Evolutionary conservation across 1,140 invertebrate species (phyloP), one percentile per base, ranked within the genome.

Genomic region (Sogatella furcifera): DNA sequence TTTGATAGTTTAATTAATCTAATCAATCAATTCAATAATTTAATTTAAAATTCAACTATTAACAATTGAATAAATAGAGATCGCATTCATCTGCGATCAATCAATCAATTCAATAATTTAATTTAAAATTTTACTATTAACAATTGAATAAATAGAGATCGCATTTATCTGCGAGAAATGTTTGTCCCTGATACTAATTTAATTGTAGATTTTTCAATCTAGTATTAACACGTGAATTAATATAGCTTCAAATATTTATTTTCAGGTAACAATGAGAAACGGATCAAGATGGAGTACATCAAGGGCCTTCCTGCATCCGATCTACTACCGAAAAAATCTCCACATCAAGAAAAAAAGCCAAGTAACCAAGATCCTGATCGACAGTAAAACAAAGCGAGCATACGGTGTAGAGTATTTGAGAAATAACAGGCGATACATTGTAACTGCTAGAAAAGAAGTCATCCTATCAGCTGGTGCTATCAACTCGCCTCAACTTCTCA

Each of bases 381-480:
- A 90, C 81, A 71, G 73, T 69, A 0, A 71, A 68, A 52, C 80
- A 79, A 88, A 84, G 65, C 73, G 66, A 65, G 81, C 83, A 0
- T 73, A 78, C 15, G 88, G 87, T 0, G 77, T 91, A 0, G 76
- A 84, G 71, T 78, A 86, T 55, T 69, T 75, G 11, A 77, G 76
- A 60, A 70, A 76, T 28, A 77, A 77, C 1, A 72, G 64, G n/a
- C 77, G 72, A 60, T 75, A 79, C 54, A 78, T 73, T 59, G 80
- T 89, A 5, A 69, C 72, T 49, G 84, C 84, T 0, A 77, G 68
- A 19, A 86, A 81, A 67, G 89, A 92, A 76, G 82, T 92, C 0
- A 86, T 92, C n/a, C 19, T 90, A 2, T 83, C 83, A 21, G 86
- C 82, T 0, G 89, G 88, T 1, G 79, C 86, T 0, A 83, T 90